Percentiles rank a stretch among this genome's conserved stretches.
Evolutionary conservation across 2,888 invertebrate species (phyloP).

Genomic region (Erebia aethiops): DNA sequence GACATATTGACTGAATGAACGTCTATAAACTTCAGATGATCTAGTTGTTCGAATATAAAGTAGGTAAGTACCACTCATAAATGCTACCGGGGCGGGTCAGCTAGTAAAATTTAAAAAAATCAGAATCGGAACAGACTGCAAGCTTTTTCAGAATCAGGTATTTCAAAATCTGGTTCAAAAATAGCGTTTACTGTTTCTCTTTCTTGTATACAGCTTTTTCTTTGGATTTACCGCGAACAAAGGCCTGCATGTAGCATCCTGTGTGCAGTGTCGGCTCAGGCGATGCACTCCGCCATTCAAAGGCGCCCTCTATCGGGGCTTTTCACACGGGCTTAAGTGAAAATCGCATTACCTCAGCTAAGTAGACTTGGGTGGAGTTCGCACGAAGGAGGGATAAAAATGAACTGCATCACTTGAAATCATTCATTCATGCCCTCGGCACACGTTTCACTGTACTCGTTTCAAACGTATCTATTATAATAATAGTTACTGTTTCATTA

Average conservation of each 20-base stretch:
- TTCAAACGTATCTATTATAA: background rate
- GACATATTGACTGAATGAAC: too few relatives aligned
- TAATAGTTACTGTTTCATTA: too few relatives aligned
- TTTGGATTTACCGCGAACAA: conserved; percentile 7
- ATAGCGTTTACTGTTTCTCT: background rate
- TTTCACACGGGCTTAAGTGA: conserved; percentile 65
- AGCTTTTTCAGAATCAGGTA: background rate
- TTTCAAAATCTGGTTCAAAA: too few relatives aligned
- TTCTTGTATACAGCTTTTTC: background rate
- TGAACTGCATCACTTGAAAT: background rate
- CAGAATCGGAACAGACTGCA: background rate
- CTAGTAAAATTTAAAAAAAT: too few relatives aligned
- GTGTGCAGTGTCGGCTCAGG: background rate
- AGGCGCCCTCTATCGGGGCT: conserved; percentile 46
- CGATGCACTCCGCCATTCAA: conserved; percentile 45
- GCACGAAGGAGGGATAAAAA: background rate
- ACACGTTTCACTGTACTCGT: background rate
- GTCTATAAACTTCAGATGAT: too few relatives aligned
- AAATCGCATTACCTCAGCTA: conserved; percentile 56
- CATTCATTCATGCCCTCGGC: background rate
- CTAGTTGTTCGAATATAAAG: too few relatives aligned
- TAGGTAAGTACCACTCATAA: too few relatives aligned
- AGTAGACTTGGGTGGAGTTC: background rate
- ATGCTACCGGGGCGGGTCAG: too few relatives aligned
- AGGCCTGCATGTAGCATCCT: background rate